Conservation (phyloP, 2,113 vertebrate species). For the Mormyrus lacerda region DNA sequence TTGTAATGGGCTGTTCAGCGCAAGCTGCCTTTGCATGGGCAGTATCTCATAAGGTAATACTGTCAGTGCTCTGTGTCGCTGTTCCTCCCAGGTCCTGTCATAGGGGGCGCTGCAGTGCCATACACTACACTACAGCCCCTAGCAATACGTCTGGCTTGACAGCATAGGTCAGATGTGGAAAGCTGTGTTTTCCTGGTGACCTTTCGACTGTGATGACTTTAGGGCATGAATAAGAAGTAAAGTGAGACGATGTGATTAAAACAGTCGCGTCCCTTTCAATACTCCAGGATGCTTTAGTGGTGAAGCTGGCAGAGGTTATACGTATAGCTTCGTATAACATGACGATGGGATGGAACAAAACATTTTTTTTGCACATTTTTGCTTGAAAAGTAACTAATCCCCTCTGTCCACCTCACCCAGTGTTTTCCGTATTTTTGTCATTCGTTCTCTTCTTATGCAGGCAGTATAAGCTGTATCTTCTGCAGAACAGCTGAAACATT, state of each 20-base stretch:
- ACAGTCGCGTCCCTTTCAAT: background rate
- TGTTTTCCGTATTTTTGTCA: background rate
- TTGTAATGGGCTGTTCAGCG: background rate
- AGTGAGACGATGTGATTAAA: background rate
- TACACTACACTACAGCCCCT: background rate
- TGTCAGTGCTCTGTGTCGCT: background rate
- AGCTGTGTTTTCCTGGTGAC: background rate
- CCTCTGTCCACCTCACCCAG: background rate
- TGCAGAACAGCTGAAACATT: background rate
- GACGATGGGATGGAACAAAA: background rate
- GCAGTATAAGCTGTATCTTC: background rate
- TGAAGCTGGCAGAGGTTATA: too few species aligned
- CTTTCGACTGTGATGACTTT: background rate
- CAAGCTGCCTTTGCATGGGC: background rate
- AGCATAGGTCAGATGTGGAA: background rate
- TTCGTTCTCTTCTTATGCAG: background rate
- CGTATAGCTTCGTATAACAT: background rate
- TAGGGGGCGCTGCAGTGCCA: background rate
- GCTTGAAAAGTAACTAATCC: background rate
- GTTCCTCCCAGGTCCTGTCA: background rate
- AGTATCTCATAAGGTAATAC: background rate
- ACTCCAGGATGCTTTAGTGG: background rate
- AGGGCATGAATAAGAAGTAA: background rate
- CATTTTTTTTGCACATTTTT: background rate
- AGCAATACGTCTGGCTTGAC: background rate